A percentile compares a stretch with the other conserved stretches of the same genome.
These are phyloP conservation scores for Lamprotornis superbus DNA, from an alignment of 2,113 vertebrate genomes.

Conservation along the genomic window DNA sequence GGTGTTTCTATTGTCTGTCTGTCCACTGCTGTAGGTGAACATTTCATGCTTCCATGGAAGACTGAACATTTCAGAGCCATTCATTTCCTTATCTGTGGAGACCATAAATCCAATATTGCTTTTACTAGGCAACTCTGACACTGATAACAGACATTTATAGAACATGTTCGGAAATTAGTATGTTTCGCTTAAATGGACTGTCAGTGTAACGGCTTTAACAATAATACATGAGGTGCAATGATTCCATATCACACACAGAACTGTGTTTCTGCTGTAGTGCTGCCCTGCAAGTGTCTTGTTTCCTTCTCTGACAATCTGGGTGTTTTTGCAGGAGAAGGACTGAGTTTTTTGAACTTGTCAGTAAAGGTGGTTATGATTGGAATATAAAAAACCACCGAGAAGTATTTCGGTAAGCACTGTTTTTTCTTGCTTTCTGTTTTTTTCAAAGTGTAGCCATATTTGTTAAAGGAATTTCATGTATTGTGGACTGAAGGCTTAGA, in stretches of 20 bases:
- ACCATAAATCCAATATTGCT: conserved; percentile 35
- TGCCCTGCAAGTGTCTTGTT: conserved; percentile 46
- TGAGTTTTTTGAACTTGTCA: conserved; percentile 95
- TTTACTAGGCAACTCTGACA: conserved; percentile 55
- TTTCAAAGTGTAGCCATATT: background rate
- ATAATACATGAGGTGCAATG: conserved; percentile 55
- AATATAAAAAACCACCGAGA: conserved; percentile 90
- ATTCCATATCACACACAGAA: conserved; percentile 19
- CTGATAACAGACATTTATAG: conserved; percentile 59
- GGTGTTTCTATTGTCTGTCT: background rate
- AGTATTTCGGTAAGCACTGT: conserved; percentile 85
- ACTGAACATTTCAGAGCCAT: conserved; percentile 35
- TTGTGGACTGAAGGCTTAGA: background rate
- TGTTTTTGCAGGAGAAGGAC: conserved; percentile 86
- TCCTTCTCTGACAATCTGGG: conserved; percentile 44
- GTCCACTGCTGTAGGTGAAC: background rate
- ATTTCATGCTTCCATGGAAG: conserved; percentile 24
- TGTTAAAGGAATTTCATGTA: background rate
- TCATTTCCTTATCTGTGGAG: conserved; percentile 31
- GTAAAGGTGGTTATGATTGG: conserved; percentile 93
- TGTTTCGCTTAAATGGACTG: conserved; percentile 73
- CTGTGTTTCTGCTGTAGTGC: conserved; percentile 29
- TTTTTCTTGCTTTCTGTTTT: conserved; percentile 24
- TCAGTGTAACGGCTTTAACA: conserved; percentile 68
- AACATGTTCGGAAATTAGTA: conserved; percentile 64